Conservation (phyloP, 2,888 invertebrate genomes). For the Nezara viridula region DNA sequence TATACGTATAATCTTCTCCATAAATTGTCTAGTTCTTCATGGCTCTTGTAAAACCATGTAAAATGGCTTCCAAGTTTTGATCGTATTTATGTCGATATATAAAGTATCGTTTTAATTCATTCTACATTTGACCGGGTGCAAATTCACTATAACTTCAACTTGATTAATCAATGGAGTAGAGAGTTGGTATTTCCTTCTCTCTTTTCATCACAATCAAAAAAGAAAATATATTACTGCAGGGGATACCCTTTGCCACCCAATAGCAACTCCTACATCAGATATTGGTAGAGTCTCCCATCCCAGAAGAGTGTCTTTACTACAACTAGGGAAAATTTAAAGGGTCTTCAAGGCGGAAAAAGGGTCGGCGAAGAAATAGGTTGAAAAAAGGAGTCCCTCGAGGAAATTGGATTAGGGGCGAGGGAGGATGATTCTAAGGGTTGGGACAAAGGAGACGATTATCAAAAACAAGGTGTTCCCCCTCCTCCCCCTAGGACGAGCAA, state of each 20-base stretch:
- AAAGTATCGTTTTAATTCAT: too few species aligned
- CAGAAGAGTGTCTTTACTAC: background rate
- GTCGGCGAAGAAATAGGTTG: background rate
- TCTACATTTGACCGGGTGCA: too few species aligned
- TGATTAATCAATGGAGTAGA: too few species aligned
- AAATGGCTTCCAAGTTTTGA: too few species aligned
- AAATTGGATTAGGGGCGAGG: constrained; percentile 15
- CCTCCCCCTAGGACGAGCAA: background rate
- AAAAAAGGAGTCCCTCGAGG: constrained; percentile 17
- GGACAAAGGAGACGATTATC: constrained; percentile 44
- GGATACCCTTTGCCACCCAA: background rate
- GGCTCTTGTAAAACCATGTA: too few species aligned
- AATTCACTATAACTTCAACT: too few species aligned
- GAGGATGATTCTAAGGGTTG: constrained; percentile 34
- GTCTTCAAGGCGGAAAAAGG: background rate
- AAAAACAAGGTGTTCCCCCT: constrained; percentile 30
- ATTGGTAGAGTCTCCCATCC: too few species aligned
- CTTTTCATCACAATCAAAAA: background rate
- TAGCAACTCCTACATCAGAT: background rate
- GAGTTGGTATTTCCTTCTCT: too few species aligned
- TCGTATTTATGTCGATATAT: too few species aligned
- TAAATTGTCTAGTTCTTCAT: too few species aligned
- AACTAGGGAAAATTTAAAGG: background rate
- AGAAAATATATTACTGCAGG: background rate
- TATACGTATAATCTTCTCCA: too few species aligned